A percentile compares a stretch with the other conserved stretches of the same genome.
These are phyloP conservation scores for Acleris cristana DNA, from an alignment of 2,888 invertebrate genomes.

Conservation along the genomic window DNA sequence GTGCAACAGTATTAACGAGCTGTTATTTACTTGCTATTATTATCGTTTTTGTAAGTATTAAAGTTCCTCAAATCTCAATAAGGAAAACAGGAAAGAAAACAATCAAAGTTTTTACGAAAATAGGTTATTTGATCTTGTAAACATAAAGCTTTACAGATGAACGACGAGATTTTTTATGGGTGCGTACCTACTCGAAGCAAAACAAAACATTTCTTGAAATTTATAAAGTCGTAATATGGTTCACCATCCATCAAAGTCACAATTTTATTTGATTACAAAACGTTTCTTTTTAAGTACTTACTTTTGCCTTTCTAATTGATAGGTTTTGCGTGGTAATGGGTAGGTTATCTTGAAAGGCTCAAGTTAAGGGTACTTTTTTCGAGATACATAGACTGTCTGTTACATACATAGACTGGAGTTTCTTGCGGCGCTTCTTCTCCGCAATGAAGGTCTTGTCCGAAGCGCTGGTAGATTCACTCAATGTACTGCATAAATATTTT, in stretches of 20 bases:
- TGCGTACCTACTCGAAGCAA: not conserved
- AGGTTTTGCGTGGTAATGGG: constrained; percentile 9
- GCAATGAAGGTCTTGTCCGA: too few relatives aligned
- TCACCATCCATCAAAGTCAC: constrained; percentile 32
- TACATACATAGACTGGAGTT: too few relatives aligned
- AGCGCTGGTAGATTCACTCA: too few relatives aligned
- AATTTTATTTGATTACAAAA: not conserved
- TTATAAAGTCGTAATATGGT: not conserved
- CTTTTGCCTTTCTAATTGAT: not conserved
- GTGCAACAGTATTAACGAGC: not conserved
- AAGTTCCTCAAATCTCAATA: not conserved
- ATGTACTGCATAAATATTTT: too few relatives aligned
- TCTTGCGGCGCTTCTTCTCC: too few relatives aligned
- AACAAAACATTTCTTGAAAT: not conserved
- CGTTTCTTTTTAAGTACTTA: not conserved
- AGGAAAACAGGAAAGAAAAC: constrained; percentile 4
- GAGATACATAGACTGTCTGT: too few relatives aligned
- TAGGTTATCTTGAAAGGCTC: constrained; percentile 15
- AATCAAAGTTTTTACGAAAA: constrained; percentile 17
- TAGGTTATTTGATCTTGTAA: constrained; percentile 30
- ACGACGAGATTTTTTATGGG: constrained; percentile 9
- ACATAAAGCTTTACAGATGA: constrained; percentile 7
- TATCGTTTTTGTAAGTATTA: too few relatives aligned
- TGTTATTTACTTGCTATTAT: not conserved
- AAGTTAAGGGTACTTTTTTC: too few relatives aligned